These are phyloP conservation scores for Cairina moschata DNA, from an alignment of 2,113 vertebrate species.

Conservation along the genomic window DNA sequence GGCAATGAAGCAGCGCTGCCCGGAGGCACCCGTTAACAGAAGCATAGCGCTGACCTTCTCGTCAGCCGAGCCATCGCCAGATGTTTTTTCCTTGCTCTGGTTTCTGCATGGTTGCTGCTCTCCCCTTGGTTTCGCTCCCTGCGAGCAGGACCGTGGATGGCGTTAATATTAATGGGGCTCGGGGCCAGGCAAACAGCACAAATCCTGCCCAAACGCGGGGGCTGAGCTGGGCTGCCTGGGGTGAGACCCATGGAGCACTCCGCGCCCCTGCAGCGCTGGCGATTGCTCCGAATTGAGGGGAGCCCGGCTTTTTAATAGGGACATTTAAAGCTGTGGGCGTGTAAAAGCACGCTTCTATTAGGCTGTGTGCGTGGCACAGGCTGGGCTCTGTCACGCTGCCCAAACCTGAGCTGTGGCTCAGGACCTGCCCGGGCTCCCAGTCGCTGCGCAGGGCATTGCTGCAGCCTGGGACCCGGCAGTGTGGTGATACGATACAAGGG, in stretches of 20 bases:
- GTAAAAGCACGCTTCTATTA: constrained; percentile 34
- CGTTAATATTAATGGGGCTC: background rate
- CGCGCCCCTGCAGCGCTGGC: background rate
- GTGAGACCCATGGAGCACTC: background rate
- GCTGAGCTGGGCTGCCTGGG: background rate
- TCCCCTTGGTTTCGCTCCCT: background rate
- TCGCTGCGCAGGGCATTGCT: no score
- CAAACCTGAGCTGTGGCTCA: background rate
- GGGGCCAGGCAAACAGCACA: background rate
- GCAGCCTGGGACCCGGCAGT: background rate
- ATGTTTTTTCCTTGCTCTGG: background rate
- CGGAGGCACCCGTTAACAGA: no score
- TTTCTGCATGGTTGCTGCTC: background rate
- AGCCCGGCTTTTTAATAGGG: background rate
- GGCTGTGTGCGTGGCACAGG: background rate
- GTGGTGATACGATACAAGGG: background rate
- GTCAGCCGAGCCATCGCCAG: no score
- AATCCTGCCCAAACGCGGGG: background rate
- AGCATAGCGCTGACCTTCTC: no score
- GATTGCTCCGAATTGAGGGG: background rate
- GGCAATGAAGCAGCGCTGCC: no score
- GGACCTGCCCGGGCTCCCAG: background rate
- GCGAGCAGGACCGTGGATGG: background rate
- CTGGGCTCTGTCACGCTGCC: background rate
- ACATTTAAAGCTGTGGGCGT: background rate